Evolutionary conservation across 2,113 vertebrate genomes (phyloP).

Genomic region (Oncorhynchus kisutch): DNA sequence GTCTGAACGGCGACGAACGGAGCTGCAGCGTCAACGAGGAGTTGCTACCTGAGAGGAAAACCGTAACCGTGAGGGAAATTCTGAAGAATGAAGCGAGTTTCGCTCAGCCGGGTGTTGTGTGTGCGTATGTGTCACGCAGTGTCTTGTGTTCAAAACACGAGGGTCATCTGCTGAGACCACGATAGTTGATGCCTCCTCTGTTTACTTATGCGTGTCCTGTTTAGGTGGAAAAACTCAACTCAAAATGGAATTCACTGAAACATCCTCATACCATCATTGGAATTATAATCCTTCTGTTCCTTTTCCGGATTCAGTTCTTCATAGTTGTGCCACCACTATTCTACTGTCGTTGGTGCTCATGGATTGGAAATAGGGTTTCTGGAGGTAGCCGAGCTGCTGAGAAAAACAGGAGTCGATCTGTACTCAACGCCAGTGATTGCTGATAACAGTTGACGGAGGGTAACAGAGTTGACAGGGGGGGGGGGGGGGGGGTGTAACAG

Average conservation of each 20-base stretch:
- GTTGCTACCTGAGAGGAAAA: constrained; percentile 20
- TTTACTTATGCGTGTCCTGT: constrained; percentile 21
- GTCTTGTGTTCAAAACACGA: constrained; percentile 24
- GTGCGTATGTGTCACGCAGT: constrained; percentile 13
- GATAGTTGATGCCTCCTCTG: constrained; percentile 20
- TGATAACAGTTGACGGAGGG: neutral
- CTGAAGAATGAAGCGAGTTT: constrained; percentile 27
- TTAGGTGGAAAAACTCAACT: constrained; percentile 9
- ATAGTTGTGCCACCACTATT: neutral
- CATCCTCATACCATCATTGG: constrained; percentile 22
- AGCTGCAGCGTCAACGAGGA: constrained; percentile 37
- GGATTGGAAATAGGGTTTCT: neutral
- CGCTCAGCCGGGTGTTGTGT: constrained; percentile 5
- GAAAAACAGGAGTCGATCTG: neutral
- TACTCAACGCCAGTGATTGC: neutral
- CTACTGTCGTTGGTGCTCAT: neutral
- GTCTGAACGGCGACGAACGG: constrained; percentile 43
- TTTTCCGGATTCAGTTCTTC: neutral
- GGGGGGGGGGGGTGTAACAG: too few relatives aligned
- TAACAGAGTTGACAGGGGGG: neutral
- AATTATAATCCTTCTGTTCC: constrained; percentile 9
- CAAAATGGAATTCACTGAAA: constrained; percentile 6
- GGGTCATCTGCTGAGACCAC: constrained; percentile 17
- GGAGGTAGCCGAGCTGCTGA: neutral
- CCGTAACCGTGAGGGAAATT: constrained; percentile 4